phyloP scores from a whole-genome alignment of 2,888 invertebrate species.

The Molorchus minor region DNA sequence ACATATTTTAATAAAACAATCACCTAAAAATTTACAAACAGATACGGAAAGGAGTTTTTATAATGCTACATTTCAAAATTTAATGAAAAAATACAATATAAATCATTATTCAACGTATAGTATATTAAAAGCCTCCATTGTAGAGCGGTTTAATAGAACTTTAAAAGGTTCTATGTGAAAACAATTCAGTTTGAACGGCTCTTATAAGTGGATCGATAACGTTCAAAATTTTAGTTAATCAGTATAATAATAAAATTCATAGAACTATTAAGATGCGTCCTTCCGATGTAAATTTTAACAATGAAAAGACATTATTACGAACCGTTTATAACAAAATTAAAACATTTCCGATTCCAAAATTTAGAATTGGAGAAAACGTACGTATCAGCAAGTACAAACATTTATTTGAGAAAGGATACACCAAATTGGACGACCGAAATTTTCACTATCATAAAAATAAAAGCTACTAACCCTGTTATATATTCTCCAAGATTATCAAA shows the following conservation, averaged over 20 bases:
- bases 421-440: slow-evolving; percentile 55
- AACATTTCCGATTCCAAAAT: slow-evolving; percentile 29
- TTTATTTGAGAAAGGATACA: slow-evolving; percentile 53
- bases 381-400: slow-evolving; percentile 49
- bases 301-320: slow-evolving; percentile 18
- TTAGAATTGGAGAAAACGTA: slow-evolving; percentile 40
- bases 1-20: slow-evolving; percentile 9
- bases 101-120: slow-evolving; percentile 32
- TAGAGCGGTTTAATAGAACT: slow-evolving; percentile 28
- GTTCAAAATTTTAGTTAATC: slow-evolving; percentile 17
- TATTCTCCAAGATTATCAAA: slow-evolving; percentile 43
- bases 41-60: too few relatives aligned
- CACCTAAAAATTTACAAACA: slow-evolving; percentile 44
- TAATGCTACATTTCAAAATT: slow-evolving; percentile 15
- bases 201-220: slow-evolving; percentile 38
- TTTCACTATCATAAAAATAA: slow-evolving; percentile 49
- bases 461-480: slow-evolving; percentile 51
- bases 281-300: slow-evolving; percentile 2
- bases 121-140: slow-evolving; percentile 2
- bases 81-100: slow-evolving; percentile 30
- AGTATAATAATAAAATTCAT: slow-evolving; percentile 27
- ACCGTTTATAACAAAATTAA: slow-evolving; percentile 25
- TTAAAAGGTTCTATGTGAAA: slow-evolving; percentile 37
- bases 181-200: slow-evolving; percentile 43
- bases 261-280: slow-evolving; percentile 14